Percentiles rank a stretch among this genome's conserved stretches.
phyloP scores from a whole-genome alignment of 2,113 vertebrate genomes.

The Engystomops pustulosus region DNA sequence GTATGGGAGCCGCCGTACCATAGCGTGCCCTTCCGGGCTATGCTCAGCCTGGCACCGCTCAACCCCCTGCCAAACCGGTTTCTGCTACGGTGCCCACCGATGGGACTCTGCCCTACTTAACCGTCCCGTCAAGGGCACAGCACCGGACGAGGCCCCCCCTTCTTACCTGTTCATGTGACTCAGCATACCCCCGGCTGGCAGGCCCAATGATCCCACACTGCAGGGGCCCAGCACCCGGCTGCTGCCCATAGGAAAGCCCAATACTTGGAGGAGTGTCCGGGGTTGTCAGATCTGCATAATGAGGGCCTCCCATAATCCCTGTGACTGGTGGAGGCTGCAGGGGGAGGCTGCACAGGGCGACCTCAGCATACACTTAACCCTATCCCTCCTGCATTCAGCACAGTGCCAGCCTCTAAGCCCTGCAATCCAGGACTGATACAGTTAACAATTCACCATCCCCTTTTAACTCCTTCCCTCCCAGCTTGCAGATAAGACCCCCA shows the following conservation, averaged over 20 bases:
- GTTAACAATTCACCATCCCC: neutral
- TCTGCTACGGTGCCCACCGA: neutral
- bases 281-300: constrained; percentile 11
- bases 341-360: neutral
- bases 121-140: neutral
- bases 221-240: neutral
- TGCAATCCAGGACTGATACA: neutral
- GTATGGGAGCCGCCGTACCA: too few relatives aligned
- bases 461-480: neutral
- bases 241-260: constrained; percentile 3
- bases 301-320: neutral
- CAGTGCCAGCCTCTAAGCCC: neutral
- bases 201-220: constrained; percentile 8
- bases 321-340: constrained; percentile 7
- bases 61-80: neutral
- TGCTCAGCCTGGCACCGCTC: neutral
- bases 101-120: constrained; percentile 1
- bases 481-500: neutral
- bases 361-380: neutral
- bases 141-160: neutral
- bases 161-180: constrained; percentile 48
- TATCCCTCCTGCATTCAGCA: neutral
- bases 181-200: constrained; percentile 13
- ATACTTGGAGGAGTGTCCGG: constrained; percentile 11
- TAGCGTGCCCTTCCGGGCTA: neutral